Conservation (phyloP, 2,113 vertebrate genomes). For the Polypterus bichir region DNA sequence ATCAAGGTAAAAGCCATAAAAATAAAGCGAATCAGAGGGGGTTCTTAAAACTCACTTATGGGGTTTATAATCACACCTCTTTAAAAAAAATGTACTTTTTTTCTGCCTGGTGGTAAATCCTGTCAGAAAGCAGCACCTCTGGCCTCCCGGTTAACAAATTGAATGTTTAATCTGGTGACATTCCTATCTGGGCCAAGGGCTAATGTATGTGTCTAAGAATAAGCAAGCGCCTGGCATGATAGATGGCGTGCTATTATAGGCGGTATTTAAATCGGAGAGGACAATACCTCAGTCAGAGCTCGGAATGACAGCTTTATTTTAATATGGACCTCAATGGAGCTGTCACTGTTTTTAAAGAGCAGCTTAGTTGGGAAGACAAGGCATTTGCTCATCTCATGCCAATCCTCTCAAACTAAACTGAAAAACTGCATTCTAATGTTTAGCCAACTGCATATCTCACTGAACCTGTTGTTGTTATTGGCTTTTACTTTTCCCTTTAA, state of each 20-base stretch:
- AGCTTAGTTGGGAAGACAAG: constrained; percentile 17
- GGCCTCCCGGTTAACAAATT: constrained; percentile 37
- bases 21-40: too few relatives aligned
- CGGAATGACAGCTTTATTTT: constrained; percentile 32
- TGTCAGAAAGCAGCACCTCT: constrained; percentile 36
- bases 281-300: constrained; percentile 23
- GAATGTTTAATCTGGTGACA: constrained; percentile 47
- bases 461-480: too few relatives aligned
- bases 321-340: constrained; percentile 22
- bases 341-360: constrained; percentile 23
- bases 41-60: too few relatives aligned
- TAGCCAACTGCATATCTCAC: too few relatives aligned
- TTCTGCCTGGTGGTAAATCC: constrained; percentile 39
- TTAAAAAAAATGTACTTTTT: constrained; percentile 1
- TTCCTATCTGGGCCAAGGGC: constrained; percentile 48
- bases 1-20: too few relatives aligned
- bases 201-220: constrained; percentile 46
- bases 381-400: constrained; percentile 4
- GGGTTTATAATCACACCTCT: too few relatives aligned
- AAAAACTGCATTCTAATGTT: neutral
- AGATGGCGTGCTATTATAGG: constrained; percentile 36
- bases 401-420: neutral
- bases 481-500: too few relatives aligned
- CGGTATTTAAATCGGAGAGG: constrained; percentile 33
- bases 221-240: constrained; percentile 29